Percentiles rank a stretch among this genome's conserved stretches.
Conservation (phyloP, 2,797 vertebrate species). For the Macrochelys suwanniensis region DNA sequence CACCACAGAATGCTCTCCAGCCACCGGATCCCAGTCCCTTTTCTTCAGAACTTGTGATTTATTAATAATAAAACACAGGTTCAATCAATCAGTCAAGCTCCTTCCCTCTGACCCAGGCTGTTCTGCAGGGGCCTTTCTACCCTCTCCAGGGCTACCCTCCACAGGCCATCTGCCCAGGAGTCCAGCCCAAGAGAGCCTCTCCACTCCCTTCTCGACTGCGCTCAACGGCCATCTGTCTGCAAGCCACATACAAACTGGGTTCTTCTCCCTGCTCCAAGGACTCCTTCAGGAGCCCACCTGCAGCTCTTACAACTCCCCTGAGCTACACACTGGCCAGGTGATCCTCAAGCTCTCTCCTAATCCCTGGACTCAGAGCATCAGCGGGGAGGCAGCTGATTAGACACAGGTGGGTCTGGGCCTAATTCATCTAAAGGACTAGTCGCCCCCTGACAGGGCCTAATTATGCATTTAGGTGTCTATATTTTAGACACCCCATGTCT, state of each 20-base stretch:
- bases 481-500: not conserved
- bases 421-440: not conserved
- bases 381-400: not conserved
- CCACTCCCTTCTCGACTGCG: not conserved
- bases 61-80: not conserved
- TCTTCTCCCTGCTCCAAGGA: not conserved
- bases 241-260: not conserved
- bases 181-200: not conserved
- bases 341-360: not conserved
- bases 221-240: not conserved
- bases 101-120: not conserved
- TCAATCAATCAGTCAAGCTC: not conserved
- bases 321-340: not conserved
- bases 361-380: not conserved
- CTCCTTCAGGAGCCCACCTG: not conserved
- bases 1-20: not conserved
- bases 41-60: not conserved
- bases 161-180: not conserved
- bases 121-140: not conserved
- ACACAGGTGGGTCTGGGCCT: not conserved
- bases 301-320: not conserved
- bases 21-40: not conserved
- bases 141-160: not conserved
- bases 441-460: not conserved
- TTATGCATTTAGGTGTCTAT: not conserved